Conservation (phyloP, 2,888 invertebrate genomes). For the Dicycla oo region DNA sequence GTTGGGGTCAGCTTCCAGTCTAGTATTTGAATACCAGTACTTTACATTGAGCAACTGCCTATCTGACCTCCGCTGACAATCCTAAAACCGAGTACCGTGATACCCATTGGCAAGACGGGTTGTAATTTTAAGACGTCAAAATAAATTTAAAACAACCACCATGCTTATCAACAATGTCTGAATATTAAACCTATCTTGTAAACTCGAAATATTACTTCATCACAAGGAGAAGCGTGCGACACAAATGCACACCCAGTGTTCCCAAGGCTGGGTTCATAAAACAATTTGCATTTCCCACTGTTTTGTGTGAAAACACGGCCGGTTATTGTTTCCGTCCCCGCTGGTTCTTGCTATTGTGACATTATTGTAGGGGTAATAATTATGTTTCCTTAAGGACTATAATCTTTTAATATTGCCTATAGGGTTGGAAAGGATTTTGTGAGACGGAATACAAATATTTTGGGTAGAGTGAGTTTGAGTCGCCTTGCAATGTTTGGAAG, state of each 20-base stretch:
- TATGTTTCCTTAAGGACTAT: conserved; percentile 43
- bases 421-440: not conserved
- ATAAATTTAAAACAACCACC: not conserved
- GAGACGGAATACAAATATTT: conserved; percentile 16
- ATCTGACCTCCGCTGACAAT: too few species aligned
- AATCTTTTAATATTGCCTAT: conserved; percentile 27
- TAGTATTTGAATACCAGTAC: not conserved
- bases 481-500: not conserved
- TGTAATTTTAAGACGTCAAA: not conserved
- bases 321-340: conserved; percentile 53
- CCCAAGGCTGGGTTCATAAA: conserved; percentile 44
- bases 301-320: conserved; percentile 54
- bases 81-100: not conserved
- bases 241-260: conserved; percentile 38
- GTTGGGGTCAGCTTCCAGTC: not conserved
- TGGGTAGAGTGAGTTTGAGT: not conserved
- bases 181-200: conserved; percentile 7
- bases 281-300: conserved; percentile 56
- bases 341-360: conserved; percentile 50
- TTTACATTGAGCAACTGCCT: not conserved
- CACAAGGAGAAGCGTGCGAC: conserved; percentile 14
- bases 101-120: too few species aligned
- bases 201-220: conserved; percentile 1
- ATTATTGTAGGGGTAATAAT: conserved; percentile 53
- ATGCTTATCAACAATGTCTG: not conserved